Evolutionary conservation across 2,797 vertebrate species (phyloP).

Genomic region (Propithecus deckenii): DNA sequence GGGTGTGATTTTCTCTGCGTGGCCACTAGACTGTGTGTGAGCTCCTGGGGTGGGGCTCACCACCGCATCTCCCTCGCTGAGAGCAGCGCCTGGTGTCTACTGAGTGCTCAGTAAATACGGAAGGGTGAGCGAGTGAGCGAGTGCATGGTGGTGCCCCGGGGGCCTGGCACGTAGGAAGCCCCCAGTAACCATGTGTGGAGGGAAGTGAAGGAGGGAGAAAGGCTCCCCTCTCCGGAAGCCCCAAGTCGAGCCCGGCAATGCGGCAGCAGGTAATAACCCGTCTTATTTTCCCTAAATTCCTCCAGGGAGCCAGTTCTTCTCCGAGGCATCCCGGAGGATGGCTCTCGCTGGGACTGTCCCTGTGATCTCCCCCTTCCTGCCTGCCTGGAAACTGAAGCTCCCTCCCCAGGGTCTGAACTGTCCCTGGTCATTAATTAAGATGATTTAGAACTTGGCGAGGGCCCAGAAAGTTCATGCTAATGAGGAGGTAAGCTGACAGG

Average conservation of each 20-base stretch:
- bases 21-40: not conserved
- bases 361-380: not conserved
- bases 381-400: not conserved
- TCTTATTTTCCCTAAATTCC: not conserved
- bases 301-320: not conserved
- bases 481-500: not conserved
- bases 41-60: accelerated
- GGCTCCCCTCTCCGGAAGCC: not conserved
- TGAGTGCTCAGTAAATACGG: not conserved
- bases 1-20: not conserved
- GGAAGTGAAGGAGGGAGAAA: no score
- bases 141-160: not conserved
- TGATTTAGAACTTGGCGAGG: not conserved
- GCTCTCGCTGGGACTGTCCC: not conserved
- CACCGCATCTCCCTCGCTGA: not conserved
- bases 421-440: not conserved
- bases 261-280: not conserved
- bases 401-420: not conserved
- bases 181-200: no score
- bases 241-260: accelerated
- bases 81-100: not conserved
- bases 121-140: not conserved
- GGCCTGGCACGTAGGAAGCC: not conserved
- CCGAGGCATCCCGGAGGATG: accelerated
- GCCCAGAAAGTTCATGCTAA: not conserved